Percentiles rank a stretch among this genome's conserved stretches.
Evolutionary conservation across 2,888 invertebrate genomes (phyloP).

Genomic region (Mycalesis mineus): DNA sequence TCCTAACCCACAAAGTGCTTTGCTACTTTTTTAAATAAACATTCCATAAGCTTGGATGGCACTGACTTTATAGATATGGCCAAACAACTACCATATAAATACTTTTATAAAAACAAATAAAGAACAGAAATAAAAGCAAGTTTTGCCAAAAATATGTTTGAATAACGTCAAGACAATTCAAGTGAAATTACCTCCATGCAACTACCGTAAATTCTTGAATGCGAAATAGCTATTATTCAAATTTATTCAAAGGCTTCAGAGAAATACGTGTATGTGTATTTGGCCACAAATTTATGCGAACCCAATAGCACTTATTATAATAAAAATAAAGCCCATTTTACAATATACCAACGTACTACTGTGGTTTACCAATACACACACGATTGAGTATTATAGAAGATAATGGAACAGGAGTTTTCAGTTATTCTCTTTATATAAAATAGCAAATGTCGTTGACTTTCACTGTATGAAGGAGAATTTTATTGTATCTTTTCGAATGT

Average conservation of each 20-base stretch:
- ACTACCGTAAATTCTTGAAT: conserved; percentile 23
- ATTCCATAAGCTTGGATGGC: too few species aligned
- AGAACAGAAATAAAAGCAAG: neutral
- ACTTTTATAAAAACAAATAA: too few species aligned
- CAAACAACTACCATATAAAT: too few species aligned
- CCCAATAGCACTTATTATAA: neutral
- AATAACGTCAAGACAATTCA: conserved; percentile 17
- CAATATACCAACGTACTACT: neutral
- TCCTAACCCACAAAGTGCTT: too few species aligned
- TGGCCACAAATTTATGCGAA: neutral
- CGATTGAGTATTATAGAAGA: neutral
- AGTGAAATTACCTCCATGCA: conserved; percentile 21
- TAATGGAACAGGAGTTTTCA: neutral
- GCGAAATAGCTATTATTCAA: conserved; percentile 26
- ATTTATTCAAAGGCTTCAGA: conserved; percentile 28
- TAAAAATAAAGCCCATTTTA: neutral
- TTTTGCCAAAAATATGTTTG: neutral
- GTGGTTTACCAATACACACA: neutral
- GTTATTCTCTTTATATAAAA: neutral
- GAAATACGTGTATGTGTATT: conserved; percentile 19
- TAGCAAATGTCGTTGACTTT: neutral
- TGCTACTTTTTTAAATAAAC: too few species aligned
- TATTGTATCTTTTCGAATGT: neutral
- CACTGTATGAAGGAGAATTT: neutral
- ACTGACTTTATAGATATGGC: too few species aligned